Base-by-base conservation (phyloP, 1,140 invertebrate species). In the Olivierus martensii region DNA sequence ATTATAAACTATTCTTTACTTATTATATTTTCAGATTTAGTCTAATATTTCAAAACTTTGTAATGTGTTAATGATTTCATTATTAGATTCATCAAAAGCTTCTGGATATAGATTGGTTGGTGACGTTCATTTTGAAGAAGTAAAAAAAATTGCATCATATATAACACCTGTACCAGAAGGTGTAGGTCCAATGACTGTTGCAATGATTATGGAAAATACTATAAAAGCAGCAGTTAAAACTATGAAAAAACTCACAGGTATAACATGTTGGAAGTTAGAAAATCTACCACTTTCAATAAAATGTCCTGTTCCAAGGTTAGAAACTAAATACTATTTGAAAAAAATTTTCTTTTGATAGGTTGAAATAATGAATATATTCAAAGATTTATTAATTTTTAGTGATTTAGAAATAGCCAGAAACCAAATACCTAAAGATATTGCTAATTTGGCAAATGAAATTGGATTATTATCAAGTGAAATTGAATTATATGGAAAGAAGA, bases 161-260 rank as follows among this genome's bases (percentile, higher is more conserved):
- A 90, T 99, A 51, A 98, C 94, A 19, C 94, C 94, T 2, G 94
- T 99, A 22, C 94, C 94, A 14, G 92, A 92, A 21, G 94, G 94
- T 53, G 94, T 99, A 49, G 95, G 94, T 0, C 93, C 93, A 9
- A 95, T 98, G 89, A 97, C 93, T 1, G 93, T 98, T 18, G 90
- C 92, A 11, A 98, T 98, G 93, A 72, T 98, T 9, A 87, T 99
- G 79, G 80, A 82, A 61, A 99, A 99, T 68, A 97, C 93, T 0
- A 84, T 96, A 5, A 73, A 83, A 51, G 83, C 87, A 18, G 90
- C 90, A 21, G 66, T 78, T 64, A 72, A 75, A 55, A 68, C 77
- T 34, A 74, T 75, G n/a, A 66, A 28, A 51, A 39, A 47, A 43
- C 9, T 6, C 9, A 6, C 28, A 28, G 9, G 4, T 6, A 28